phyloP scores from a whole-genome alignment of 2,888 invertebrate species.

The Idaea straminata region DNA sequence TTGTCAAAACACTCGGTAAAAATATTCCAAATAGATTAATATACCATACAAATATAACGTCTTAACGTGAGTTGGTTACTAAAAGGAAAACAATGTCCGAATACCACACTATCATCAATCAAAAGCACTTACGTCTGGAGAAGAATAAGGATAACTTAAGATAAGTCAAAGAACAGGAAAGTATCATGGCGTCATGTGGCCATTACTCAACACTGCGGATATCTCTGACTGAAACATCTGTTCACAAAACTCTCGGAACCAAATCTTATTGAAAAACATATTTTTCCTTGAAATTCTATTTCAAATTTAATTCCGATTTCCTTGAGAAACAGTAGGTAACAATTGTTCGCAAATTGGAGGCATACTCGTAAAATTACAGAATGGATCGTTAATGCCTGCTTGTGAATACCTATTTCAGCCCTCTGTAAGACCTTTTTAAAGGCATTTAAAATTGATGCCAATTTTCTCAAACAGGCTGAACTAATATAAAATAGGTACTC shows the following conservation, averaged over 20 bases:
- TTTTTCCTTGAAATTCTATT: background rate
- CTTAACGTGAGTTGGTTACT: background rate
- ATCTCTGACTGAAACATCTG: slow-evolving; percentile 41
- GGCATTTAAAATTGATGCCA: too few species aligned
- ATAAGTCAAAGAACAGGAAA: slow-evolving; percentile 21
- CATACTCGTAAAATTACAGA: background rate
- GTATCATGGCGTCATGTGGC: slow-evolving; percentile 38
- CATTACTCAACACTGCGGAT: slow-evolving; percentile 36
- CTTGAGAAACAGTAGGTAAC: background rate
- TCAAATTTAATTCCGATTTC: background rate
- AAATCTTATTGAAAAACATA: slow-evolving; percentile 1
- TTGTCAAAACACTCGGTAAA: background rate
- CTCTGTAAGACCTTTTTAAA: background rate
- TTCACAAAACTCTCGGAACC: slow-evolving; percentile 7
- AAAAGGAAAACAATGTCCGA: background rate
- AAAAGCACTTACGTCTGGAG: background rate
- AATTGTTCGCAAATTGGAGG: background rate
- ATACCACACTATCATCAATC: background rate
- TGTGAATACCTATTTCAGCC: background rate
- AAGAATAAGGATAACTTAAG: slow-evolving; percentile 5
- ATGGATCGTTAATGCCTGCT: background rate
- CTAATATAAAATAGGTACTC: too few species aligned
- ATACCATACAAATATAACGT: background rate
- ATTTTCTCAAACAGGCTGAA: too few species aligned
- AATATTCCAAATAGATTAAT: background rate